A percentile compares a stretch with the other conserved stretches of the same genome.
Conservation (phyloP, 2,888 invertebrate genomes). For the Zaprionus obscuricornis region DNA sequence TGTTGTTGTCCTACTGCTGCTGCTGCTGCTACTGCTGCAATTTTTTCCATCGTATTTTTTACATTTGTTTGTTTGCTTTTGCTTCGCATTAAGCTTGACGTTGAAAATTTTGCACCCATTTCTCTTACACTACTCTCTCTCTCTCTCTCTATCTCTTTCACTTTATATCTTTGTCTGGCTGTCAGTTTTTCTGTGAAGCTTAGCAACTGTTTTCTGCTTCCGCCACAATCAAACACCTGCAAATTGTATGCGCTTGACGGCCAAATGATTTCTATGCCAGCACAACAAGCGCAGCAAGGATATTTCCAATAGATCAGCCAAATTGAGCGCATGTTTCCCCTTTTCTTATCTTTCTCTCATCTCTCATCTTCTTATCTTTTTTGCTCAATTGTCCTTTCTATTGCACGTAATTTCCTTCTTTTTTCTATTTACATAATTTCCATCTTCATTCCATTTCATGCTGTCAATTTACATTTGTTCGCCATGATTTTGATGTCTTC, state of each 20-base stretch:
- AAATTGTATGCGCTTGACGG: slow-evolving; percentile 38
- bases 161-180: not conserved
- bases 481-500: too few species aligned
- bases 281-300: slow-evolving; percentile 14
- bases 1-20: slow-evolving; percentile 9
- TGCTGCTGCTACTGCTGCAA: slow-evolving; percentile 6
- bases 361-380: too few species aligned
- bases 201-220: not conserved
- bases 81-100: slow-evolving; percentile 21
- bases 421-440: too few species aligned
- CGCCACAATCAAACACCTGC: slow-evolving; percentile 19
- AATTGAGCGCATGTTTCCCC: slow-evolving; percentile 22
- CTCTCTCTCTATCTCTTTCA: not conserved
- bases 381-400: too few species aligned
- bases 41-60: slow-evolving; percentile 11
- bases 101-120: slow-evolving; percentile 14
- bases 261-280: slow-evolving; percentile 45
- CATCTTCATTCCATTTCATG: too few species aligned
- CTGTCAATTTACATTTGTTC: too few species aligned
- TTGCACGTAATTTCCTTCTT: too few species aligned
- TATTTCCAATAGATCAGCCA: slow-evolving; percentile 28
- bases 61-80: slow-evolving; percentile 38
- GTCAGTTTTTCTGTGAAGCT: not conserved
- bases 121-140: not conserved
- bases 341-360: not conserved